Evolutionary conservation across 2,888 invertebrate species (phyloP).

Genomic region (Endomychus coccineus): DNA sequence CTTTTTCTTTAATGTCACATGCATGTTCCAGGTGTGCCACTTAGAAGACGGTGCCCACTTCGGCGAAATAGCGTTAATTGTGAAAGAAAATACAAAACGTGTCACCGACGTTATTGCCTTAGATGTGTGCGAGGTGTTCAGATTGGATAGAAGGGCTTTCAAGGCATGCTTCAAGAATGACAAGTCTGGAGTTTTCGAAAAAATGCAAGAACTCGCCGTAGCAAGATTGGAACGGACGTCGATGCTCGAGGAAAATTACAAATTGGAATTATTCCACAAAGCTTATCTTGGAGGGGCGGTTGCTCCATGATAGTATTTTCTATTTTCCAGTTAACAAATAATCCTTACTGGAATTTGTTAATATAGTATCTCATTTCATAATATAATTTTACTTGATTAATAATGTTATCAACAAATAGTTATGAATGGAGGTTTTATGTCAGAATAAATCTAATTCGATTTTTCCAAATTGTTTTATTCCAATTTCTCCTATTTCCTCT

Average conservation of each 20-base stretch:
- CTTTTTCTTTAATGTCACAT: no score
- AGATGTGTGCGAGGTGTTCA: conserved; percentile 55
- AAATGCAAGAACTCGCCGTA: conserved; percentile 17
- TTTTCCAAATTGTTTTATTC: no score
- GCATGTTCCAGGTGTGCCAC: conserved; percentile 23
- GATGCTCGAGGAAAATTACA: conserved; percentile 20
- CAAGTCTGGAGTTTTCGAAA: conserved; percentile 13
- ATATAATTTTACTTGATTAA: no score
- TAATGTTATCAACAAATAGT: no score
- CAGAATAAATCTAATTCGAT: no score
- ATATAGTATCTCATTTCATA: no score
- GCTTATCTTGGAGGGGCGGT: conserved; percentile 17
- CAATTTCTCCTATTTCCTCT: no score
- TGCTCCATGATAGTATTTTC: no score
- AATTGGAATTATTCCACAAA: conserved; percentile 20
- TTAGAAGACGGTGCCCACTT: conserved; percentile 55
- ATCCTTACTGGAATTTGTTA: no score
- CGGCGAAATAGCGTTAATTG: conserved; percentile 54
- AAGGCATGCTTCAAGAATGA: conserved; percentile 28
- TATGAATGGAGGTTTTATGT: no score
- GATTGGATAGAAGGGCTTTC: conserved; percentile 50
- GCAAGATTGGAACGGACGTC: conserved; percentile 14
- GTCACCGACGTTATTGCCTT: conserved; percentile 54
- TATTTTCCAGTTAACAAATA: no score
- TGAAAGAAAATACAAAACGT: conserved; percentile 49